These are phyloP conservation scores for Pantala flavescens DNA, from an alignment of 1,140 invertebrate species.

Conservation along the genomic window DNA sequence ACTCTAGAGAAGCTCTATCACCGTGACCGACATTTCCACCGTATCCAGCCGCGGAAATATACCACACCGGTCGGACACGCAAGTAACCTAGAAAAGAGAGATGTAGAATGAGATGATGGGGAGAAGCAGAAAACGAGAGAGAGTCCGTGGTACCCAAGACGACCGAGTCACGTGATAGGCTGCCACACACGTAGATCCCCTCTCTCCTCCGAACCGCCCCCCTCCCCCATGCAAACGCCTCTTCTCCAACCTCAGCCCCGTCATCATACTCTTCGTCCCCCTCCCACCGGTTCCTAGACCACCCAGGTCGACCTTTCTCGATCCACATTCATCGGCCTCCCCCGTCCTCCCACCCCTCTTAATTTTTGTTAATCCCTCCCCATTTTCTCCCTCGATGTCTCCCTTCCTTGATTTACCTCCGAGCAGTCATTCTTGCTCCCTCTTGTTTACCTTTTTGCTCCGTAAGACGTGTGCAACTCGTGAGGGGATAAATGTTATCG, in stretches of 20 bases:
- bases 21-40: too few species aligned
- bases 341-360: neutral
- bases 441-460: neutral
- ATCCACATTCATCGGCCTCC: neutral
- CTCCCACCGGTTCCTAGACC: neutral
- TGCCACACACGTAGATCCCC: neutral
- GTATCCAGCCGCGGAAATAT: too few species aligned
- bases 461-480: too few species aligned
- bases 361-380: slow-evolving; percentile 7
- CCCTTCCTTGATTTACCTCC: neutral
- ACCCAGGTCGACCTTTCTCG: neutral
- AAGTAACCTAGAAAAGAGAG: neutral
- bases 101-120: neutral
- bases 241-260: neutral
- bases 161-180: neutral
- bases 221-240: neutral
- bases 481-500: too few species aligned
- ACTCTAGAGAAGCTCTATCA: too few species aligned
- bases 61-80: too few species aligned
- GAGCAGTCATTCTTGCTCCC: neutral
- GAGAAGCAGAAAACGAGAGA: neutral
- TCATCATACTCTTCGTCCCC: neutral
- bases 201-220: neutral
- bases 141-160: slow-evolving; percentile 2
- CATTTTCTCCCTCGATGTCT: neutral